Evolutionary conservation across 1,140 invertebrate genomes (phyloP).

Genomic region (Drosophila asahinai): DNA sequence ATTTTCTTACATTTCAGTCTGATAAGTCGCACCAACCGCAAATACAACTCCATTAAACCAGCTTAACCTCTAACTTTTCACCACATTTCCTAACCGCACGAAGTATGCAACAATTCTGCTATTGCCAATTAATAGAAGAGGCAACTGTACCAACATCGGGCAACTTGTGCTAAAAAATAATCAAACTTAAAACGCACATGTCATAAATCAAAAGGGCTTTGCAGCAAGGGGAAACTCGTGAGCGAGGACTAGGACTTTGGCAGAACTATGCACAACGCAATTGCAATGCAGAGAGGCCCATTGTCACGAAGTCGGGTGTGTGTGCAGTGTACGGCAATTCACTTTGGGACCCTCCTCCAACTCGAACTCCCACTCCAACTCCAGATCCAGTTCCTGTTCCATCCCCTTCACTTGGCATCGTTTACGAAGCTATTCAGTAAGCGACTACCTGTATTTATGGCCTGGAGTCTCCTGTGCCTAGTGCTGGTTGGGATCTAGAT

Average conservation of each 20-base stretch:
- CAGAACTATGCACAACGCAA: conserved; percentile 51
- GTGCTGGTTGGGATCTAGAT: conserved; percentile 9
- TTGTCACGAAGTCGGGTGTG: conserved; percentile 64
- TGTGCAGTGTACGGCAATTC: conserved; percentile 63
- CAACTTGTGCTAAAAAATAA: conserved; percentile 46
- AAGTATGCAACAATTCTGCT: conserved; percentile 35
- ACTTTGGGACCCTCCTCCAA: conserved; percentile 49
- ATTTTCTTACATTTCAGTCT: neutral
- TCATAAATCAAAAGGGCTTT: conserved; percentile 77
- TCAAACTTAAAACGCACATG: conserved; percentile 78
- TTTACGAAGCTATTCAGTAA: conserved; percentile 72
- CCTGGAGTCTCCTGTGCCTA: conserved; percentile 10
- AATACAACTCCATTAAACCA: neutral
- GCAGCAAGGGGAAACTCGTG: conserved; percentile 13
- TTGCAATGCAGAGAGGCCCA: conserved; percentile 46
- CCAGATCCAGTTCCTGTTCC: conserved; percentile 12
- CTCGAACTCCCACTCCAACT: conserved; percentile 2
- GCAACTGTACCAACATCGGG: conserved; percentile 41
- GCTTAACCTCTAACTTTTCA: neutral
- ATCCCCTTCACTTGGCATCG: conserved; percentile 62
- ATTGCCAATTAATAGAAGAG: conserved; percentile 41
- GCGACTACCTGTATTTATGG: conserved; percentile 81
- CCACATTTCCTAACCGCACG: conserved; percentile 2
- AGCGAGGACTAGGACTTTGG: conserved; percentile 30
- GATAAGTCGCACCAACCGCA: neutral